These are phyloP conservation scores for Rhopalosiphum padi DNA, from an alignment of 1,140 invertebrate genomes.

Conservation along the genomic window DNA sequence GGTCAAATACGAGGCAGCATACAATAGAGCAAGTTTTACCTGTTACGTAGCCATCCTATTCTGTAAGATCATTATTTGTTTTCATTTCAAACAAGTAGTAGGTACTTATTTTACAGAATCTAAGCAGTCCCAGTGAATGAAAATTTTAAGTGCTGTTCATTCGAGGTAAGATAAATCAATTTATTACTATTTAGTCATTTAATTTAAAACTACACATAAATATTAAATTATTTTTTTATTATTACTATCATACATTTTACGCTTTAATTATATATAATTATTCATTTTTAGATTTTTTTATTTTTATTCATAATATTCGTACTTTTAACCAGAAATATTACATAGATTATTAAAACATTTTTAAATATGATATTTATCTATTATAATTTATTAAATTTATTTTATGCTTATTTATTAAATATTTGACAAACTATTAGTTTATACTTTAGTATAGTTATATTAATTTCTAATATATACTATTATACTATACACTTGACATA, in stretches of 20 bases:
- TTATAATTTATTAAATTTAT: not conserved
- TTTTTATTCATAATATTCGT: not conserved
- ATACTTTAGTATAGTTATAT: not conserved
- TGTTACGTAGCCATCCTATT: not conserved
- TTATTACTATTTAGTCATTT: not conserved
- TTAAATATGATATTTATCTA: not conserved
- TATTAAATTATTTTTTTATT: not conserved
- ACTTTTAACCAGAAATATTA: not conserved
- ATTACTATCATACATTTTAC: not conserved
- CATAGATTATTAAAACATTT: not conserved
- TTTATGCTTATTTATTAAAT: not conserved
- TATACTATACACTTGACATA: not conserved
- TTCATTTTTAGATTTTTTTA: not conserved
- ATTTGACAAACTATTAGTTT: not conserved
- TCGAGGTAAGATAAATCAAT: not conserved
- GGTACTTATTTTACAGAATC: not conserved
- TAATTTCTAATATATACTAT: not conserved
- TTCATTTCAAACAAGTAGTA: constrained; percentile 16
- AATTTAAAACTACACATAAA: not conserved
- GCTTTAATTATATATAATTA: not conserved
- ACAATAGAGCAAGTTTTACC: not conserved
- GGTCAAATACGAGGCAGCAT: constrained; percentile 5
- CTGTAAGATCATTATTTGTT: constrained; percentile 14
- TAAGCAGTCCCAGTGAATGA: not conserved
- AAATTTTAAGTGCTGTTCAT: not conserved